Base-by-base conservation (phyloP, 2,888 invertebrate genomes). In the Ochropleura leucogaster region DNA sequence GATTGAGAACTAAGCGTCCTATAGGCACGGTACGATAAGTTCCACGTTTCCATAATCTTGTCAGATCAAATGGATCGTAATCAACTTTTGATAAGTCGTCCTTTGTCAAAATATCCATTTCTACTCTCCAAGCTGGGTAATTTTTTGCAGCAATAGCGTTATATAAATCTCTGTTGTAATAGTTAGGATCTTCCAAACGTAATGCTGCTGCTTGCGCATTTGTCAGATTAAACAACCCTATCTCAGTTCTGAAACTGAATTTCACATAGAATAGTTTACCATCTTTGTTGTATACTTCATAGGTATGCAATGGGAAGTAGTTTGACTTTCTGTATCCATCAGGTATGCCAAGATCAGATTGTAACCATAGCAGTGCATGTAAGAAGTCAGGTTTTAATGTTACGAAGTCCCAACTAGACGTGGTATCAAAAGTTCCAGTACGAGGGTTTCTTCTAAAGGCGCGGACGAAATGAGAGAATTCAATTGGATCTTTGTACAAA, bases 251-350 rank as follows among this genome's bases (percentile, higher is more conserved):
- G 90, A 97, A 98, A 92, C 99, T 98, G 95, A 99, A 99, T 96
- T 98, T 98, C 84, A 98, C 98, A 91, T 98, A 99, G 82, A 98
- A 95, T 6, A 97, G 93, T 75, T 98, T 97, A 0, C 97, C 97
- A 6, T 97, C 93, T 20, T 95, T 96, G 92, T 99, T 99, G 46
- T 98, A 97, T 81, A 99, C 91, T 92, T 98, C 98, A 93, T 98
- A 99, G 0, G 99, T 98, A 91, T 99, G 99, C 0, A 98, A 98
- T 12, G 98, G 98, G 88, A 98, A 99, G 53, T 98, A 98, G 89
- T 99, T 98, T 98, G 99, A 99, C 91, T 97, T 97, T 47, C 98
- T 97, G 93, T 97, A 98, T 7, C 99, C 99, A 92, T 98, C 98
- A 0, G 99, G 99, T 80, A 98, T 98, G 20, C 99, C 99, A 86